Evolutionary conservation across 2,888 invertebrate genomes (phyloP).

Genomic region (Elgonia sp.): DNA sequence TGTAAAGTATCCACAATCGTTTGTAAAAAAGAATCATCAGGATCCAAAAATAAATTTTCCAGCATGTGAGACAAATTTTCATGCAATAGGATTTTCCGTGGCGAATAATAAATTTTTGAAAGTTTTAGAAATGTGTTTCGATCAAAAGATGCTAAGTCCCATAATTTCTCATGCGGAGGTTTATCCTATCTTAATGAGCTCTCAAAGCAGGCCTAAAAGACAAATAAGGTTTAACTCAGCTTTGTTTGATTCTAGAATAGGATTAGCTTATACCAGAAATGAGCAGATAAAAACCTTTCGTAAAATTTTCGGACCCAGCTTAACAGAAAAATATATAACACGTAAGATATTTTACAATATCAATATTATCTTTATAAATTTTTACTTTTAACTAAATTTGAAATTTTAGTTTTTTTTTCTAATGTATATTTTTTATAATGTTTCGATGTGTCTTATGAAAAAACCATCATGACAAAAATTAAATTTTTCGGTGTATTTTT

Average conservation of each 20-base stretch:
- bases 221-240: conserved; percentile 44
- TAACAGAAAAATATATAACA: no score
- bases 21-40: conserved; percentile 4
- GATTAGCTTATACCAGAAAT: neutral
- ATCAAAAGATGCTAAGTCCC: conserved; percentile 29
- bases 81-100: conserved; percentile 46
- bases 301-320: no score
- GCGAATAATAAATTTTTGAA: conserved; percentile 19
- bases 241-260: conserved; percentile 10
- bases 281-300: conserved; percentile 38
- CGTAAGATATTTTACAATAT: no score
- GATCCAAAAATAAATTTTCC: conserved; percentile 18
- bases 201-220: conserved; percentile 32
- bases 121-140: conserved; percentile 40
- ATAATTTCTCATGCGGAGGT: conserved; percentile 39
- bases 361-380: no score
- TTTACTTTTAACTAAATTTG: no score
- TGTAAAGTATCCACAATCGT: conserved; percentile 36
- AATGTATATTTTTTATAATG: no score
- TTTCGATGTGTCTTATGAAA: no score
- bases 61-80: conserved; percentile 11
- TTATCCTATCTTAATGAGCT: conserved; percentile 21
- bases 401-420: no score
- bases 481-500: no score
- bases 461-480: no score